A percentile compares a stretch with the other conserved stretches of the same genome.
Conservation (phyloP, 2,113 vertebrate genomes). For the Cebidichthys violaceus region DNA sequence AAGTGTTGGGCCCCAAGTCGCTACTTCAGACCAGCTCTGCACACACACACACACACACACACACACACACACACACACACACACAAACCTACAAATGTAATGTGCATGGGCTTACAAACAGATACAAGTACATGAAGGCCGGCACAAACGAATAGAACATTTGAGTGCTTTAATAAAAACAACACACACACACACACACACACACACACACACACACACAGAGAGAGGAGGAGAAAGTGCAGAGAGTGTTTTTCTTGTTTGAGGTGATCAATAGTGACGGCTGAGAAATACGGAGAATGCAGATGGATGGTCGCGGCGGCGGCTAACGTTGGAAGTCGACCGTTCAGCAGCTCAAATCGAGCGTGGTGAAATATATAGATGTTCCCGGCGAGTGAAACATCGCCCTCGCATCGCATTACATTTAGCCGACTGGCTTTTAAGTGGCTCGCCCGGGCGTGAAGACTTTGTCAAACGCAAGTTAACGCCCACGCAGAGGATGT, state of each 20-base stretch:
- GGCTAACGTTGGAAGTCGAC: constrained; percentile 30
- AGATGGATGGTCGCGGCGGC: constrained; percentile 39
- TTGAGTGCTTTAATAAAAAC: background rate
- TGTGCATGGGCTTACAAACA: too few relatives aligned
- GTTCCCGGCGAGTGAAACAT: constrained; percentile 51
- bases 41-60: background rate
- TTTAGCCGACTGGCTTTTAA: constrained; percentile 64
- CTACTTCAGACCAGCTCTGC: background rate
- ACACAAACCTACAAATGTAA: background rate
- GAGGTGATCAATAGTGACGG: constrained; percentile 56
- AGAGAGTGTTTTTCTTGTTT: constrained; percentile 22
- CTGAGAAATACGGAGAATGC: constrained; percentile 54
- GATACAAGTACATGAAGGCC: too few relatives aligned
- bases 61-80: background rate
- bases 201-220: background rate
- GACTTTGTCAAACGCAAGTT: constrained; percentile 55
- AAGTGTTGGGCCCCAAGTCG: too few relatives aligned
- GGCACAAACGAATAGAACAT: background rate
- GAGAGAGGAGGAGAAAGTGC: background rate
- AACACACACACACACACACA: background rate
- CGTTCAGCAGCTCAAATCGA: constrained; percentile 60
- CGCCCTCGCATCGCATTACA: constrained; percentile 49
- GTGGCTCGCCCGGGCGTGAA: constrained; percentile 35
- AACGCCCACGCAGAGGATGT: constrained; percentile 28
- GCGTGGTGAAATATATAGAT: constrained; percentile 57